Base-by-base conservation (phyloP, 1,140 invertebrate genomes). In the Drosophila santomea region DNA sequence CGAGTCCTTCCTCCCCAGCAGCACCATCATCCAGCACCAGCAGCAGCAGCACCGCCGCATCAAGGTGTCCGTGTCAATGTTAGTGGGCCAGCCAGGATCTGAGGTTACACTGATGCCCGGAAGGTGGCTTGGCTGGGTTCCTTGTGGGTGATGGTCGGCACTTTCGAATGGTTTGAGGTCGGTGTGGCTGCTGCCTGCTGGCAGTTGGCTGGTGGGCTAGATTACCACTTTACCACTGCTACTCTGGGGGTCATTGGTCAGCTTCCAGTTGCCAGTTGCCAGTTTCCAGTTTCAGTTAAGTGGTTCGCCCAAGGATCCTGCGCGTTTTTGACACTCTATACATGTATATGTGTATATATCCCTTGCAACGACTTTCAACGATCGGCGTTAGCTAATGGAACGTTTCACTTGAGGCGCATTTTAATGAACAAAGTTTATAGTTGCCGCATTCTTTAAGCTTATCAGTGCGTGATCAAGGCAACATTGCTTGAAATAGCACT, bases 51-150 rank as follows among this genome's bases (percentile, higher is more conserved):
- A 23, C 36, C 38, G 17, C 50, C 28, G 17, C 58, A 75, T 45
- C 43, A 55, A 72, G 59, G 63, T 57, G 60, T 68, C 62, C 72
- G 71, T 74, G 68, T 74, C 66, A 67, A 67, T 67, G 63, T 44
- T 63, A 67, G 60, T 35, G 63, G 63, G 35, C 35, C 43, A 50
- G 44, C 41, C 44, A 50, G 61, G n/a, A 66, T 61, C 68, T 36
- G 68, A 71, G 64, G 68, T 71, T 71, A 57, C 36, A 69, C 25
- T 57, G 64, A 39, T 44, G 63, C 62, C 39, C 25, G 48, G 12
- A 11, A 17, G 48, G 28, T 11, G n/a, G 48, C 10, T 7, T 39
- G 14, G 14, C 11, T 39, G 38, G 38, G 7, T 1, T 32, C 7
- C 32, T 32, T 32, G 35, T n/a, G 36, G 12, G 12, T 25, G 38